Evolutionary conservation across 2,888 invertebrate species (phyloP), one percentile per base, ranked within the genome.

Genomic region (Embidobia sp.): DNA sequence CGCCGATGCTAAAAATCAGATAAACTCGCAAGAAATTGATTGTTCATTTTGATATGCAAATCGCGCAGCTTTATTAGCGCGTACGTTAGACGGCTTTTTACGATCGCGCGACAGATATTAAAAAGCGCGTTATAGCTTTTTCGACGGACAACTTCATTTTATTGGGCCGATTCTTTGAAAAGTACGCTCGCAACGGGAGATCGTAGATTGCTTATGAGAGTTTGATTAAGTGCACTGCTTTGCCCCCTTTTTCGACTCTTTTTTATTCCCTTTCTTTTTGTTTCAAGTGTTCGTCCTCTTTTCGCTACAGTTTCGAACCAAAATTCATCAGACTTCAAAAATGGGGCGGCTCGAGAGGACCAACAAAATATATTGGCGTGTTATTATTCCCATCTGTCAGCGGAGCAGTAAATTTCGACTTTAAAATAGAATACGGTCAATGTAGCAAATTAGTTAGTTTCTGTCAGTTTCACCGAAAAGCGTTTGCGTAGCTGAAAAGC

Each of bases 21-120:
- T 59, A 69, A 49, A 31, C 31, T 59, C 59, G 31, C 22, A 40
- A 40, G n/a, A 49, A 69, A 69, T 59, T 69, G 69, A 59, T 69
- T 59, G 59, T 51, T 22, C 61, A 44, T 53, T 72, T 40, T 46
- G 53, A 72, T 61, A 72, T 72, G 61, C 70, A 61, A 72, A 72
- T 72, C 10, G 35, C 8, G 13, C 5, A 19, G 53, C 46, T 63
- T 72, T 61, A 63, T 61, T 53, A 35, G 35, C 35, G 35, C 53
- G 33, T 61, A 44, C 22, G 29, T 51, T 61, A 44, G 59, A 15
- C 8, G 6, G 33, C 33, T 59, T 49, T 69, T 69, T 42, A 40
- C 49, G 59, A 46, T 15, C 57, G 22, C 8, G 10, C 8, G 37
- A 19, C n/a, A 29, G 40, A 40, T 69, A 49, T 37, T 26, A 49